Base-by-base conservation (phyloP, 2,797 vertebrate species). In the Mus minutoides region DNA sequence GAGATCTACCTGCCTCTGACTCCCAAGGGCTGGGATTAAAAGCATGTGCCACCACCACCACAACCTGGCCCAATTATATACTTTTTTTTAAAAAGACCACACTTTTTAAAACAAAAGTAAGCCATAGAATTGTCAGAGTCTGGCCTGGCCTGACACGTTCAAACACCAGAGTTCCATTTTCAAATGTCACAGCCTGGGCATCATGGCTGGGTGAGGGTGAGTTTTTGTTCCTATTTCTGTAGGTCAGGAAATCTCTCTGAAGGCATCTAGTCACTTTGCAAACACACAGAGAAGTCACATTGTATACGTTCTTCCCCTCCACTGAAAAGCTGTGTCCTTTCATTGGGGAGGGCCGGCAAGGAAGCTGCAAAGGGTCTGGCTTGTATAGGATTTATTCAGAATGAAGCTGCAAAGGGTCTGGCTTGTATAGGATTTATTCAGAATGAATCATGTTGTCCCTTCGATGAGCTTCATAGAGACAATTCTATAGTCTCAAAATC, bases 381-480 rank as follows among this genome's bases (percentile, higher is more conserved):
- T 80, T 80, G 76, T 91, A 87, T 92, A 88, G 94, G 91, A 87
- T 91, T 77, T 93, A 90, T 91, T 73, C 56, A 43, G 77, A 83
- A n/a, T 78, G 73, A 97, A 78, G 94, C 94, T 46, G n/a, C n/a
- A n/a, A n/a, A n/a, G n/a, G 46, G 46, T 46, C 46, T 37, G 8
- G 83, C 87, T 80, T 80, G 79, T 91, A 87, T 92, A 88, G 94
- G 92, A 87, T 92, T 82, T 93, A 91, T 91, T 73, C 56, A 43
- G 77, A 83, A n/a, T 78, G 73, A 97, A 79, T 95, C 94, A 64
- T 79, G 34, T 60, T 46, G 71, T 93, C 46, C 46, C 34, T 43
- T 54, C 79, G 85, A 83, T 94, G 26, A 16, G 62, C 90, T 94
- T 91, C 91, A 11, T 78, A 93, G 80, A 31, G 52, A 40, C 60